These are phyloP conservation scores for Xerus inauris DNA, from an alignment of 2,113 vertebrate species.

Conservation along the genomic window DNA sequence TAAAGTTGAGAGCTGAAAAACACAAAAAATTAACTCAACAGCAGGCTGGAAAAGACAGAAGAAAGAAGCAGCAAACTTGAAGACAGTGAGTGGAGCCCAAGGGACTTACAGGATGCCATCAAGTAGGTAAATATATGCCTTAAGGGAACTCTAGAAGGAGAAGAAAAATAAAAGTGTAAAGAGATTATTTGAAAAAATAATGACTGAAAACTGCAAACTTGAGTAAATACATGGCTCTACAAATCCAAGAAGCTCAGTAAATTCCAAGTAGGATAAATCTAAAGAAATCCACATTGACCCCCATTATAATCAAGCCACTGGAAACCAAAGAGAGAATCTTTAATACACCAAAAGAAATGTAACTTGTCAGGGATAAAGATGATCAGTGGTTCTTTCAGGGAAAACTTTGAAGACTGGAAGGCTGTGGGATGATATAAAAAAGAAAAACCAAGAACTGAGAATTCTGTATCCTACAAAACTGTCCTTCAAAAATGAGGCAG, in stretches of 20 bases:
- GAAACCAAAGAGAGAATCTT: neutral
- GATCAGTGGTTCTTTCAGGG: neutral
- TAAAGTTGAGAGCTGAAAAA: neutral
- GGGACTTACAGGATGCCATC: neutral
- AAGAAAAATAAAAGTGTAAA: neutral
- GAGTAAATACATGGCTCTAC: neutral
- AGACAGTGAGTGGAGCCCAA: neutral
- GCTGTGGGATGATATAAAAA: neutral
- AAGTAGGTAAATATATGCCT: neutral
- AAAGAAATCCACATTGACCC: neutral
- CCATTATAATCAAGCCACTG: neutral
- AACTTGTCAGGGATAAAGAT: neutral
- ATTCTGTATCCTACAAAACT: neutral
- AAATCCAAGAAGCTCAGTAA: neutral
- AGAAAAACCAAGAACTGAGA: neutral
- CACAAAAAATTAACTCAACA: neutral
- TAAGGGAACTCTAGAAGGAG: neutral
- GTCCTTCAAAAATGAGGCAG: neutral
- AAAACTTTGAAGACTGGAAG: neutral
- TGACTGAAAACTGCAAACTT: neutral
- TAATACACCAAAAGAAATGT: neutral
- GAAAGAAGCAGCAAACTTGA: neutral
- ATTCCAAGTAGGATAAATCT: neutral
- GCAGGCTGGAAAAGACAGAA: neutral
- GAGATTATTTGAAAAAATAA: slow-evolving; percentile 8